Evolutionary conservation across 2,797 vertebrate genomes (phyloP).

Genomic region (Phoeniculus purpureus): DNA sequence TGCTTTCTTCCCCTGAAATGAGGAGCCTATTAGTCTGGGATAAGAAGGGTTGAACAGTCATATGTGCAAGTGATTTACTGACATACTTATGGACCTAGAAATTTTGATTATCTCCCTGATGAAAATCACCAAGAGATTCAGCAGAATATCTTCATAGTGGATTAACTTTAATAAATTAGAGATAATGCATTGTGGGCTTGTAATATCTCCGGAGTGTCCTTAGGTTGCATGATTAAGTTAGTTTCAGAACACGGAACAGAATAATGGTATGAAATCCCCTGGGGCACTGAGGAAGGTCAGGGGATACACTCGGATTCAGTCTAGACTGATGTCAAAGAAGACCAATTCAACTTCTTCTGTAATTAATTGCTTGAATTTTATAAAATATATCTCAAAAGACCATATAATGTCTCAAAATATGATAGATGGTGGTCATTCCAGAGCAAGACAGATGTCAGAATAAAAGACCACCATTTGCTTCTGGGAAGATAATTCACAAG

Average conservation of each 20-base stretch:
- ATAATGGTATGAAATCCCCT: neutral
- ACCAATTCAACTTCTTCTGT: neutral
- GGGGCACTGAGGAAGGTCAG: neutral
- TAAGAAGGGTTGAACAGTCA: neutral
- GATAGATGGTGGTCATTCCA: neutral
- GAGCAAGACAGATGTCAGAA: neutral
- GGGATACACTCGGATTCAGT: neutral
- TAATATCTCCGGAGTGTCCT: neutral
- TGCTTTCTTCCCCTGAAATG: neutral
- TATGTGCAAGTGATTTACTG: neutral
- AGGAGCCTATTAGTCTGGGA: constrained; percentile 6
- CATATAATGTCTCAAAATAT: neutral
- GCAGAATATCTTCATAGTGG: neutral
- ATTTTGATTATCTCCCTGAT: neutral
- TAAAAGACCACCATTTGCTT: neutral
- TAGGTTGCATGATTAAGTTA: neutral
- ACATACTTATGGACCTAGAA: neutral
- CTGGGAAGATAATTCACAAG: neutral
- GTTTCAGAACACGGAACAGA: neutral
- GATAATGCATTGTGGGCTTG: neutral
- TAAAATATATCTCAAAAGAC: neutral
- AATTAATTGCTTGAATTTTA: neutral
- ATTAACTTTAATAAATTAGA: constrained; percentile 32
- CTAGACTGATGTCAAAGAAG: neutral
- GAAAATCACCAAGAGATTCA: neutral